Percentiles rank a stretch among this genome's conserved stretches.
These are phyloP conservation scores for Danaus plexippus DNA, from an alignment of 1,140 invertebrate species.

Conservation along the genomic window DNA sequence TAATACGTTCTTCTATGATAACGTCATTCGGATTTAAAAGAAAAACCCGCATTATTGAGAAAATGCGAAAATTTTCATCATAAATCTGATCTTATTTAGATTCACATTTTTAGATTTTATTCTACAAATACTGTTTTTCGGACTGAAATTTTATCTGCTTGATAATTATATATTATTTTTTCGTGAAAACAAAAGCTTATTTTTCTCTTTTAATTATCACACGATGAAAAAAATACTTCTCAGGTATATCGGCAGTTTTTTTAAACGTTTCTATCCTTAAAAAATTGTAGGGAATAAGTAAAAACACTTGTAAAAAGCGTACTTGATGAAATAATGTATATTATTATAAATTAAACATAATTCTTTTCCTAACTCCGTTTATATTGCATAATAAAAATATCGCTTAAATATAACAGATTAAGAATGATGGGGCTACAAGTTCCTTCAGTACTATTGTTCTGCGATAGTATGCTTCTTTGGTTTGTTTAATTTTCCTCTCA, in stretches of 20 bases:
- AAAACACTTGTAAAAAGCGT: constrained; percentile 52
- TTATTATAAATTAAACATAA: no score
- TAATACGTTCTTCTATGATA: constrained; percentile 53
- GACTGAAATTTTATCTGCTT: no score
- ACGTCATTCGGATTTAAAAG: constrained; percentile 54
- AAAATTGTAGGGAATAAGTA: background rate
- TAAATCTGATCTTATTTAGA: no score
- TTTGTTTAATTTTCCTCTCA: background rate
- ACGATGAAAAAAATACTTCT: no score
- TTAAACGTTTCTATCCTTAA: no score
- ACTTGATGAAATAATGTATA: constrained; percentile 35
- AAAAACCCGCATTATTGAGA: constrained; percentile 19
- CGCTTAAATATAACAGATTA: constrained; percentile 21
- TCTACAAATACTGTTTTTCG: no score
- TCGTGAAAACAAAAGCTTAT: no score
- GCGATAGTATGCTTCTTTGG: constrained; percentile 3
- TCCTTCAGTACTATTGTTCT: constrained; percentile 25
- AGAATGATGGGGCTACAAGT: constrained; percentile 30
- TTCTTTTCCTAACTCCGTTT: constrained; percentile 20
- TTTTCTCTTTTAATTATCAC: no score
- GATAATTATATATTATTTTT: no score
- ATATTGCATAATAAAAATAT: constrained; percentile 43
- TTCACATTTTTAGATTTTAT: no score
- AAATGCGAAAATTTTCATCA: no score
- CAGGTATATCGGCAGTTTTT: no score